Conservation (phyloP, 2,797 vertebrate species). For the Thalassophryne amazonica region DNA sequence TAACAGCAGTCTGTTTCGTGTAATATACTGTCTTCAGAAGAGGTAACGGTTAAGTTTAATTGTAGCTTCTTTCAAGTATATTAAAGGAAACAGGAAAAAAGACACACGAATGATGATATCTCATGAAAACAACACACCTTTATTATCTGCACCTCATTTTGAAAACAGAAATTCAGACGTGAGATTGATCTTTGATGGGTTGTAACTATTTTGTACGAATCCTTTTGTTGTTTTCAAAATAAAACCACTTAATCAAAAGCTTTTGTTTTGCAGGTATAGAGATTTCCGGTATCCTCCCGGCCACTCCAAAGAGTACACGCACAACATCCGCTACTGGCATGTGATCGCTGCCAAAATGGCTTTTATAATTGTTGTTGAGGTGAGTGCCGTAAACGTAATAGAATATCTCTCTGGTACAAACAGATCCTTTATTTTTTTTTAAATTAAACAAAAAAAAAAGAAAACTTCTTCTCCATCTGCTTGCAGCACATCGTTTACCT, state of each 20-base stretch:
- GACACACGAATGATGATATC: too few relatives aligned
- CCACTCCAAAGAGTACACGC: slow-evolving; percentile 83
- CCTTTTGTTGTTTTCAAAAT: not conserved
- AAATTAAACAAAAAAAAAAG: not conserved
- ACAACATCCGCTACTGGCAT: slow-evolving; percentile 90
- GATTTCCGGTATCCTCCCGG: slow-evolving; percentile 90
- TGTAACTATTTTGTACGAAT: too few relatives aligned
- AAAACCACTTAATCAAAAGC: not conserved
- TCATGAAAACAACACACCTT: too few relatives aligned
- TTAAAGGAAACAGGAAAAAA: too few relatives aligned
- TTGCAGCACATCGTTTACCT: slow-evolving; percentile 89
- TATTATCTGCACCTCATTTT: too few relatives aligned
- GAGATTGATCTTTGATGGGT: not conserved
- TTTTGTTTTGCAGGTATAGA: slow-evolving; percentile 80
- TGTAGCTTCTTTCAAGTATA: too few relatives aligned
- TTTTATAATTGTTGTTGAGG: slow-evolving; percentile 94
- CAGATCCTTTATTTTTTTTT: too few relatives aligned
- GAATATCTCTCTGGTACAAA: not conserved
- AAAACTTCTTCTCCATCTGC: slow-evolving; percentile 1
- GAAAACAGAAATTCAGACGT: too few relatives aligned
- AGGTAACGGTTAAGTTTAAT: too few relatives aligned
- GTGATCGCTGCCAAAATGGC: slow-evolving; percentile 92
- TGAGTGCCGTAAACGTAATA: slow-evolving; percentile 53
- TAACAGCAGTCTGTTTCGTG: too few relatives aligned
- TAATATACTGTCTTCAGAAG: too few relatives aligned